Percentiles rank a stretch among this genome's conserved stretches.
Conservation (phyloP, 2,888 invertebrate species). For the Eucera pruinosa region DNA sequence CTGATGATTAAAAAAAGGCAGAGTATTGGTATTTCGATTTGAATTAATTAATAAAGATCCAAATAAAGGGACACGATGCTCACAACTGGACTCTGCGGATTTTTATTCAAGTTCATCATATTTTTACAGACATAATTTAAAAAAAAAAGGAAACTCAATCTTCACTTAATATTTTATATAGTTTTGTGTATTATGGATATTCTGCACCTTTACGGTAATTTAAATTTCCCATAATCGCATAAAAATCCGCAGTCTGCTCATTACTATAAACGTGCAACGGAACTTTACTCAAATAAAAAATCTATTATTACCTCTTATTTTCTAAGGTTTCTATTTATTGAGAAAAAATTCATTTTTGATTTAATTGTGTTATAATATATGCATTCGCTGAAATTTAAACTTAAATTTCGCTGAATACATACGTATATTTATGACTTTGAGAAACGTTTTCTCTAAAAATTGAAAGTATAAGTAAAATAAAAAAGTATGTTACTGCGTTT, state of each 20-base stretch:
- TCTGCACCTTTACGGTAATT: too few species aligned
- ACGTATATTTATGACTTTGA: background rate
- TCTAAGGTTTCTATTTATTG: constrained; percentile 14
- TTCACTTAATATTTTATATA: too few species aligned
- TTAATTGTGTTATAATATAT: constrained; percentile 11
- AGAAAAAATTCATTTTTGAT: background rate
- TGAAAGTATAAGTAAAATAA: constrained; percentile 32
- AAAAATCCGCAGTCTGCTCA: too few species aligned
- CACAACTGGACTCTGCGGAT: too few species aligned
- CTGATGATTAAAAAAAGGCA: constrained; percentile 65
- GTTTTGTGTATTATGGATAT: too few species aligned
- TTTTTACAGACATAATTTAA: too few species aligned
- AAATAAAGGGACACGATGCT: constrained; percentile 15
- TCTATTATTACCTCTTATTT: constrained; percentile 11
- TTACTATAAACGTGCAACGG: constrained; percentile 48
- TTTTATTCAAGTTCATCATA: too few species aligned
- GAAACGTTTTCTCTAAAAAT: constrained; percentile 11
- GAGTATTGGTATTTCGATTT: constrained; percentile 27
- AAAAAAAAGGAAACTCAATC: too few species aligned
- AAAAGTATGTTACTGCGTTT: constrained; percentile 29
- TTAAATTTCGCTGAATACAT: background rate
- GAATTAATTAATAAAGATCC: background rate
- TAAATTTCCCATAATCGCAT: too few species aligned
- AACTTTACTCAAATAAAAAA: constrained; percentile 21
- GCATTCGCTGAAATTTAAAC: background rate